Conservation (phyloP, 1,140 invertebrate species). For the Pteromalus puparum region DNA sequence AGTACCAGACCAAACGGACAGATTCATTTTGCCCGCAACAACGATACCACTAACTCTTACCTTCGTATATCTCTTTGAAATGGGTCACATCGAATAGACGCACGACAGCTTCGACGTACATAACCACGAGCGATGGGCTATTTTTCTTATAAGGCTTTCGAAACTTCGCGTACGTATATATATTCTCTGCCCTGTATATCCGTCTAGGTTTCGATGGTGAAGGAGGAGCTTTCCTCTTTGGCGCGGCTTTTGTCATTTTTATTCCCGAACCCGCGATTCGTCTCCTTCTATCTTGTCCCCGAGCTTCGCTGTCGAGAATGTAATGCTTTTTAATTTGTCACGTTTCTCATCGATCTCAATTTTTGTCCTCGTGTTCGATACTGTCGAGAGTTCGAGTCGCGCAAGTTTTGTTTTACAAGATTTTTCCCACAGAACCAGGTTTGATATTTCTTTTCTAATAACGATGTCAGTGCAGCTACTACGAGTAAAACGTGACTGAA, state of each 20-base stretch:
- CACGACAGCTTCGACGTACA: not conserved
- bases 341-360: not conserved
- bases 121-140: not conserved
- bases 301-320: not conserved
- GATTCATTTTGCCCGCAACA: constrained; percentile 3
- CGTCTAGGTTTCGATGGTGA: not conserved
- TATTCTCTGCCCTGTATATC: no score
- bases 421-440: no score
- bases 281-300: not conserved
- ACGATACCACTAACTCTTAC: not conserved
- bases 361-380: not conserved
- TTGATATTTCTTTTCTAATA: no score
- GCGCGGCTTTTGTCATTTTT: not conserved
- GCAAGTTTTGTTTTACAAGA: no score
- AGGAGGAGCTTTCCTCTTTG: not conserved
- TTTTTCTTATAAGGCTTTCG: not conserved
- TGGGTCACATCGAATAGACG: not conserved
- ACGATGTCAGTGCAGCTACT: no score
- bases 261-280: not conserved
- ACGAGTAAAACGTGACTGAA: not conserved
- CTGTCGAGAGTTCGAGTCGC: no score
- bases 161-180: not conserved
- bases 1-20: not conserved
- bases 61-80: not conserved
- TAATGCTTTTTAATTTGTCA: not conserved